A percentile compares a stretch with the other conserved stretches of the same genome.
These are phyloP conservation scores for Bos javanicus DNA, from an alignment of 2,113 vertebrate genomes.

Conservation along the genomic window DNA sequence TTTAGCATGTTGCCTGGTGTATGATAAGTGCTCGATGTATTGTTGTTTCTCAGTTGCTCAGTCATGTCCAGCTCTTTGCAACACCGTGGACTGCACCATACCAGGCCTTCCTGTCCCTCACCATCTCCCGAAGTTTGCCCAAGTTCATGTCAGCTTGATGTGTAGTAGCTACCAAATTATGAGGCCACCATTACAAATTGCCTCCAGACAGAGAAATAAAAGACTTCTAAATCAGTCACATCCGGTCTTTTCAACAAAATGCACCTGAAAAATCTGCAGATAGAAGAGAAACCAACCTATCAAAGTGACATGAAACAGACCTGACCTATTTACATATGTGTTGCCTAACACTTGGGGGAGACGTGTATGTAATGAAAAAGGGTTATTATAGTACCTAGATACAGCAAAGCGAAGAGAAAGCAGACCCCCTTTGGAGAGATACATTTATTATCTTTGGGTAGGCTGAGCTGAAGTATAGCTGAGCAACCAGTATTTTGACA, in stretches of 20 bases:
- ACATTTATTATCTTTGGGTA: conserved; percentile 30
- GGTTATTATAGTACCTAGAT: background rate
- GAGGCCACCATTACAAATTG: background rate
- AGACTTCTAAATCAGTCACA: background rate
- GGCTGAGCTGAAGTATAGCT: background rate
- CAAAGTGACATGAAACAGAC: background rate
- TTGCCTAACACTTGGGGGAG: background rate
- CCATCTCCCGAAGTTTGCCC: background rate
- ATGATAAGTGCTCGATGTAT: background rate
- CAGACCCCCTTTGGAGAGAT: conserved; percentile 26
- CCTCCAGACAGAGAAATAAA: background rate
- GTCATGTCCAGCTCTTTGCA: background rate
- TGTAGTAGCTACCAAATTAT: background rate
- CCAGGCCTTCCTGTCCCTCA: background rate
- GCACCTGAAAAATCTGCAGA: background rate
- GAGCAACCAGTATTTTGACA: conserved; percentile 43
- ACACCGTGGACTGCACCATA: background rate
- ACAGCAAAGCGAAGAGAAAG: conserved; percentile 1
- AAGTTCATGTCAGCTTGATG: background rate
- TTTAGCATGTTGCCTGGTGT: background rate
- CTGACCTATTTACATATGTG: background rate
- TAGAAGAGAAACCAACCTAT: background rate
- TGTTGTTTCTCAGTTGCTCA: background rate
- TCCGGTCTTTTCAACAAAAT: background rate
- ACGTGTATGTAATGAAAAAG: background rate